Base-by-base conservation (phyloP, 2,888 invertebrate species). In the Drosophila silvestris region DNA sequence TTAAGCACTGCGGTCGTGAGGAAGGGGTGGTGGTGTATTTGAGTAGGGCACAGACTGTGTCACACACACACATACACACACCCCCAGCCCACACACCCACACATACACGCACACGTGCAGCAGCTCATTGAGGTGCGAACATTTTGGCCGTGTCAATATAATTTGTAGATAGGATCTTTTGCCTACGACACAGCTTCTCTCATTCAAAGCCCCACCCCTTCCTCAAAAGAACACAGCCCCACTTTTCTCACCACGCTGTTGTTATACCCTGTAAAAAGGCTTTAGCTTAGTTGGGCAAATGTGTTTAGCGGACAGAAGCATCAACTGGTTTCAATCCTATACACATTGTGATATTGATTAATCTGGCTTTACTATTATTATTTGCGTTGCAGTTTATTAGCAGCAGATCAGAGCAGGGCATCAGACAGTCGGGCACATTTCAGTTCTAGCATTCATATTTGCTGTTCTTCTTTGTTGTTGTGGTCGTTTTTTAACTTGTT, bases 111-210 rank as follows among this genome's bases (percentile, higher is more conserved):
- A 56, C 41, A 39, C 14, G 41, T 32, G 39, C 52, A 33, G 52
- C 33, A 50, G 28, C 39, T 50, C 22, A 35, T 65, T 61, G 64
- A 79, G 81, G 77, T 79, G 81, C 69, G 63, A 72, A 72, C 80
- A 85, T 78, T 78, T 80, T 73, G 70, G 71, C 67, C 68, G 65
- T 88, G 84, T 83, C 85, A 88, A 84, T 88, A 85, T 83, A 85
- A 88, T 85, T 84, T 88, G 59, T 60, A 64, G 84, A 85, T 89
- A 72, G 77, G 58, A 85, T 83, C 89, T 81, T 61, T 72, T 28
- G 41, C 47, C 62, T 59, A 37, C 61, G 54, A 47, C 19, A 41
- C 52, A 77, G 19, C 32, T 2, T 14, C 26, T 6, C 32, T 19
- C 19, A 28, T 30, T 26, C 6, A 19, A 10, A 7, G 5, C 22